These are phyloP conservation scores for Metallyticus violacea DNA, from an alignment of 2,888 invertebrate species.

Conservation along the genomic window DNA sequence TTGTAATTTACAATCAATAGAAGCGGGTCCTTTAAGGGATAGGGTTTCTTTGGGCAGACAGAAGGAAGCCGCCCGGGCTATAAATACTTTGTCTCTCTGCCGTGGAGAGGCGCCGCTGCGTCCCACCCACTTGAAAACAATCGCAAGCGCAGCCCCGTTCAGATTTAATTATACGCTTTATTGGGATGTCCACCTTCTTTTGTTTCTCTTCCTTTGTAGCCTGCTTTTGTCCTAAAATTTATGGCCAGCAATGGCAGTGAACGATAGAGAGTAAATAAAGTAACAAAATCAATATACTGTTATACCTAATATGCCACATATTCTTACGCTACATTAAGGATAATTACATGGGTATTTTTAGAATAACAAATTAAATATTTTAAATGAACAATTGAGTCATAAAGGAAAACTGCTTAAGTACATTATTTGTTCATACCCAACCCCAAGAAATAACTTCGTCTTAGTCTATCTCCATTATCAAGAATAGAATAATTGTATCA, in stretches of 20 bases:
- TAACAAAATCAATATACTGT: too few species aligned
- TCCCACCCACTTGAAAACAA: background rate
- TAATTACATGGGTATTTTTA: too few species aligned
- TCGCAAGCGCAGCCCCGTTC: background rate
- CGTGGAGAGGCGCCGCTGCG: background rate
- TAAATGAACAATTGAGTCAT: too few species aligned
- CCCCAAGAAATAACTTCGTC: too few species aligned
- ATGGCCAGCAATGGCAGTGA: background rate
- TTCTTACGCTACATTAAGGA: too few species aligned
- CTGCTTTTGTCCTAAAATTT: background rate
- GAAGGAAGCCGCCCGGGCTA: background rate
- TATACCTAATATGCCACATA: too few species aligned
- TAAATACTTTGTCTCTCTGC: background rate
- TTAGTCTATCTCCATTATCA: too few species aligned
- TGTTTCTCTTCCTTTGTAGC: background rate
- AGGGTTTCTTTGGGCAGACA: background rate
- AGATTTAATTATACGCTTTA: constrained; percentile 15
- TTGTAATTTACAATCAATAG: background rate
- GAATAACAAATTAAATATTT: too few species aligned
- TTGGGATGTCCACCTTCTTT: constrained; percentile 1
- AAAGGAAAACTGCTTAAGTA: too few species aligned
- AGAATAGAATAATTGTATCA: too few species aligned
- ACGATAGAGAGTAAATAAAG: too few species aligned
- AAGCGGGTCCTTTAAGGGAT: background rate
- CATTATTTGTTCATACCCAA: too few species aligned